Evolutionary conservation across 2,888 invertebrate species (phyloP), one percentile per base, ranked within the genome.

Genomic region (Trisateles emortualis): DNA sequence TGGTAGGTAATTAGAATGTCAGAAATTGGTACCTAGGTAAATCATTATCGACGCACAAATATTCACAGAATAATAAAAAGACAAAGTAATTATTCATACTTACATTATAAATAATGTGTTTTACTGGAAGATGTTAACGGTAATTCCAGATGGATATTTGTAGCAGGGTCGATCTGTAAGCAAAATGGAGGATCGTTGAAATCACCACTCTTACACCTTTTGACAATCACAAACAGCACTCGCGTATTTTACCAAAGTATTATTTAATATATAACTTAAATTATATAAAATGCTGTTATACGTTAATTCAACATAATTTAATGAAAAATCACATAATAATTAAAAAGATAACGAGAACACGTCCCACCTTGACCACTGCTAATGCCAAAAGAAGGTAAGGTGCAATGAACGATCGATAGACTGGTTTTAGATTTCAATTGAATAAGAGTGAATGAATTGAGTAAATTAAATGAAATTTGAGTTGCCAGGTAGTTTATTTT

Each of bases 331-430:
- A 13, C n/a, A 11, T 32, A 3, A 32, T 3, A 32, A 1, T 32
- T n/a, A 9, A 24, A 2, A 39, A 17, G 1, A 26, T 36, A 44
- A 22, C 29, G 4, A 2, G 14, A 68, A 76, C 73, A 80, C 91
- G 80, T 84, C 92, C 83, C 74, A 92, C 92, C 92, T 89, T 52
- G 79, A 87, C 90, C 91, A 85, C 92, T 90, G 91, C 92, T 83
- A 69, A 55, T 59, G 55, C 60, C 67, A 74, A 79, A 74, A 61
- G 70, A 77, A 72, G 53, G 48, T n/a, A 17, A 2, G 2, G 36
- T n/a, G 0, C 2, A 16, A 17, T 4, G 35, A 35, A 9, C 35
- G 9, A 35, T 16, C 13, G 13, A 13, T 33, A 13, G 14, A 2
- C 3, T n/a, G 4, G 29, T n/a, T 29, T 29, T 9, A 29, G 29